These are phyloP conservation scores for Pyrgilauda ruficollis DNA, from an alignment of 2,113 vertebrate species.

Conservation along the genomic window DNA sequence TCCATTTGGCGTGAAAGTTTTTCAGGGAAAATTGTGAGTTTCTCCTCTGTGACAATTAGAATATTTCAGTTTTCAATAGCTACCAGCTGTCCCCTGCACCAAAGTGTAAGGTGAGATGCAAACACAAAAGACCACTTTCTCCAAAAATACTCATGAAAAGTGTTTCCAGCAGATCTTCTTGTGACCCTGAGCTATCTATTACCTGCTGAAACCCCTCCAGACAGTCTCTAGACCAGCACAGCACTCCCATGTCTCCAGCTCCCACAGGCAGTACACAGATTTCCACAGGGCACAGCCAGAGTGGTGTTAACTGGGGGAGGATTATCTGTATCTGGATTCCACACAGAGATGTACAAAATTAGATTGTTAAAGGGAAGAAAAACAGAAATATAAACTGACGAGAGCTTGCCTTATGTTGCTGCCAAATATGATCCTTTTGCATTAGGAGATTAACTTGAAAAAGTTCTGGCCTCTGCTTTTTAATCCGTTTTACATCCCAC, in stretches of 20 bases:
- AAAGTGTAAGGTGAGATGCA: neutral
- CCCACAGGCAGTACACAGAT: neutral
- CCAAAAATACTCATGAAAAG: neutral
- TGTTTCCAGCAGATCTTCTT: neutral
- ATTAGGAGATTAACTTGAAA: conserved; percentile 21
- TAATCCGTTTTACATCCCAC: neutral
- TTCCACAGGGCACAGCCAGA: neutral
- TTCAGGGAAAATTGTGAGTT: neutral
- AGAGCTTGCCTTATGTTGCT: neutral
- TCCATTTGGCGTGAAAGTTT: neutral
- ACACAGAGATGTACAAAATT: neutral
- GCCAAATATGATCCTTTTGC: conserved; percentile 11
- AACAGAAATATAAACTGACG: neutral
- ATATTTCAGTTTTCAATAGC: neutral
- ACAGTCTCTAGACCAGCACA: neutral
- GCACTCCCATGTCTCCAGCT: neutral
- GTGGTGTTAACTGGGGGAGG: neutral
- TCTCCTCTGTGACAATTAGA: neutral
- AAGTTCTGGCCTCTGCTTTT: neutral
- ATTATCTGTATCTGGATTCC: neutral
- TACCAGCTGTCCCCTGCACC: neutral
- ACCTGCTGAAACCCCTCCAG: neutral
- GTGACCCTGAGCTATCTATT: neutral
- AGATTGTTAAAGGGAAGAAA: conserved; percentile 13
- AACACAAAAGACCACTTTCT: neutral